These are phyloP conservation scores for Exephanes ischioxanthus DNA, from an alignment of 2,888 invertebrate genomes.

Conservation along the genomic window DNA sequence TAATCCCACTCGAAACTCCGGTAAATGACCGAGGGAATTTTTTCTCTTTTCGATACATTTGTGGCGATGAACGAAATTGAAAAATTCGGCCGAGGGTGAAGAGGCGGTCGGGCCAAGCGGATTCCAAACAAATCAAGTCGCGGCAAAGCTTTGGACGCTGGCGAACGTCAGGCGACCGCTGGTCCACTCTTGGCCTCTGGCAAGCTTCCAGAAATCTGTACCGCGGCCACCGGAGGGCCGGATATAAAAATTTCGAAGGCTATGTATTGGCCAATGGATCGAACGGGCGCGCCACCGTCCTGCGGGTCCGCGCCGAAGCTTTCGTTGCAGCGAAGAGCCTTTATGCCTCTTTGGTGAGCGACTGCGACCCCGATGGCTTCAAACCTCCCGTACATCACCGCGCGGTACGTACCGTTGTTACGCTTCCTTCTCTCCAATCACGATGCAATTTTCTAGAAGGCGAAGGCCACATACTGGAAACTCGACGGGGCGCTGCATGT, in stretches of 20 bases:
- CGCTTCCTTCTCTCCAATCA: constrained; percentile 48
- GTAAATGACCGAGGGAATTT: constrained; percentile 18
- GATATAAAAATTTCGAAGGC: constrained; percentile 36
- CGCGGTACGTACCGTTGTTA: constrained; percentile 21
- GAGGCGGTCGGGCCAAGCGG: constrained; percentile 36
- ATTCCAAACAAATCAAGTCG: constrained; percentile 66
- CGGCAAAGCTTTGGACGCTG: constrained; percentile 56
- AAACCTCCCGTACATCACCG: not conserved
- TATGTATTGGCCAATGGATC: constrained; percentile 35
- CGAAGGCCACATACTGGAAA: not conserved
- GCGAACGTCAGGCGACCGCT: constrained; percentile 67
- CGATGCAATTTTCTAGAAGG: constrained; percentile 55
- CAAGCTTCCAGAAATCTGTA: constrained; percentile 63
- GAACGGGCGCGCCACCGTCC: constrained; percentile 11
- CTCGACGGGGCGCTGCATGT: not conserved
- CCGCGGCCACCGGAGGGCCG: constrained; percentile 5
- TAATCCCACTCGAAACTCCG: constrained; percentile 17
- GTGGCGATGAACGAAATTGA: constrained; percentile 38
- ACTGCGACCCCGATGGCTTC: constrained; percentile 27
- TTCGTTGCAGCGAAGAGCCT: constrained; percentile 20
- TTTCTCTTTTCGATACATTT: constrained; percentile 5
- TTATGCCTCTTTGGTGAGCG: constrained; percentile 21
- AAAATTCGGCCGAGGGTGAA: constrained; percentile 27
- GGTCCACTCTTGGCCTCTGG: constrained; percentile 48
- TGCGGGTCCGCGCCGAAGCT: constrained; percentile 6